Conservation (phyloP, 2,888 invertebrate species). For the Nemapogon koenigi region DNA sequence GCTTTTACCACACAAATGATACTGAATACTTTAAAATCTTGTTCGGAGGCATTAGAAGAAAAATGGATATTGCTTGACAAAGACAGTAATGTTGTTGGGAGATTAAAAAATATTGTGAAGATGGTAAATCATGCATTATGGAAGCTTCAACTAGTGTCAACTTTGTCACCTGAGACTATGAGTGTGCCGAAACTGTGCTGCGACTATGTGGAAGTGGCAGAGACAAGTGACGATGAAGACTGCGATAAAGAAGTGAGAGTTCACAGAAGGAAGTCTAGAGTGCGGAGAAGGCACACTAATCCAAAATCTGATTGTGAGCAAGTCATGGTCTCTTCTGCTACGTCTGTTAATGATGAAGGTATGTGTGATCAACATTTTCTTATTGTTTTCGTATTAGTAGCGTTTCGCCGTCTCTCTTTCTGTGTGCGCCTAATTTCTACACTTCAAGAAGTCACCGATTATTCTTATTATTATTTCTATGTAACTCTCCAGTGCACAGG, state of each 20-base stretch:
- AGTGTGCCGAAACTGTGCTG: conserved; percentile 46
- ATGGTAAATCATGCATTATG: conserved; percentile 72
- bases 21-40: conserved; percentile 61
- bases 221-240: conserved; percentile 55
- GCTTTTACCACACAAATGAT: conserved; percentile 66
- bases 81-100: conserved; percentile 26
- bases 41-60: conserved; percentile 54
- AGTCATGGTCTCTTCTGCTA: conserved; percentile 41
- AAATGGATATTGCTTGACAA: conserved; percentile 26
- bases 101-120: conserved; percentile 44
- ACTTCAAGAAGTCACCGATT: too few relatives aligned
- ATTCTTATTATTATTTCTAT: too few relatives aligned
- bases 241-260: conserved; percentile 35
- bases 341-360: conserved; percentile 44
- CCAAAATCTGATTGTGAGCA: conserved; percentile 42
- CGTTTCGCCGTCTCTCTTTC: too few relatives aligned
- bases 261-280: conserved; percentile 42
- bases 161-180: conserved; percentile 52
- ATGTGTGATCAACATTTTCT: too few relatives aligned
- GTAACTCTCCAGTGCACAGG: too few relatives aligned
- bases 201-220: conserved; percentile 51
- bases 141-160: conserved; percentile 74
- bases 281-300: conserved; percentile 36
- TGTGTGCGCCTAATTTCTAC: too few relatives aligned
- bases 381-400: too few relatives aligned